Conservation (phyloP, 1,140 invertebrate species). For the Tyrophagus putrescentiae region DNA sequence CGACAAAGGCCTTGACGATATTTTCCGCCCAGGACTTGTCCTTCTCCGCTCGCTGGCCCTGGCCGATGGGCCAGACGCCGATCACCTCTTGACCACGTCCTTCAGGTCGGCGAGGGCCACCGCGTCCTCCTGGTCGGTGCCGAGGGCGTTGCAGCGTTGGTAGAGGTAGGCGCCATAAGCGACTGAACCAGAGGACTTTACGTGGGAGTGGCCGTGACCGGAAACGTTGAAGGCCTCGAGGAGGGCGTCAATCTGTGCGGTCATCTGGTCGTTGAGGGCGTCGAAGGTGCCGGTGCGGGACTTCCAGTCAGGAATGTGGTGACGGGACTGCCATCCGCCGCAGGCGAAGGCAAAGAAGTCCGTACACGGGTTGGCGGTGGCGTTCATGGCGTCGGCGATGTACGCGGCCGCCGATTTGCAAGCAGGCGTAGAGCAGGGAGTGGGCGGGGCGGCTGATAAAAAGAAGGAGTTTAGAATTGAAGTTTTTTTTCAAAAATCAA, state of each 20-base stretch:
- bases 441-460: not conserved
- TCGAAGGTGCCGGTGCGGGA: constrained; percentile 49
- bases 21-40: not conserved
- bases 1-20: not conserved
- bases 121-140: not conserved
- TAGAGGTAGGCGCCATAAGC: not conserved
- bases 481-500: too few relatives aligned
- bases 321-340: constrained; percentile 34
- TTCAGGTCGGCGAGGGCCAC: not conserved
- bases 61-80: not conserved
- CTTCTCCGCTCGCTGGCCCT: not conserved
- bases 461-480: too few relatives aligned
- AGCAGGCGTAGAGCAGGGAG: constrained; percentile 25
- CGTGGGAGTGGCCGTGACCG: not conserved
- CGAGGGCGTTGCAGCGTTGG: not conserved
- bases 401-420: constrained; percentile 41
- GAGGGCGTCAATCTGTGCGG: not conserved
- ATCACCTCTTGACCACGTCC: not conserved
- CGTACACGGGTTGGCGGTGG: constrained; percentile 40
- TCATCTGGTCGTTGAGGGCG: constrained; percentile 62
- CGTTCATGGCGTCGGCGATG: constrained; percentile 42
- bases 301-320: constrained; percentile 17
- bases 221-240: not conserved
- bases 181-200: not conserved
- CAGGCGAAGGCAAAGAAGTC: constrained; percentile 55